Base-by-base conservation (phyloP, 2,888 invertebrate species). In the Noctua pronuba region DNA sequence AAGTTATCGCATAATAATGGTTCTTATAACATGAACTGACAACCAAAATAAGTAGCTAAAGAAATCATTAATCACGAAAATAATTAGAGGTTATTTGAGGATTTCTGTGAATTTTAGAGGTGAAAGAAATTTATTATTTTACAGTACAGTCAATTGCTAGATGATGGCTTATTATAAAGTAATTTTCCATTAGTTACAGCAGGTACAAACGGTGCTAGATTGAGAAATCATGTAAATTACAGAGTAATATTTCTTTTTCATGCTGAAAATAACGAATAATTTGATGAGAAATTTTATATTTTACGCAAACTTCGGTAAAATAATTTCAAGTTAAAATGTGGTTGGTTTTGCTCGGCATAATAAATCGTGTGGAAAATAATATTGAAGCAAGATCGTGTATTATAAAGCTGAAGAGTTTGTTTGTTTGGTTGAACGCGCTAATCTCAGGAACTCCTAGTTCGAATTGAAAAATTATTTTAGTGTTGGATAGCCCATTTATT, bases 31-130 rank as follows among this genome's bases (percentile, higher is more conserved):
- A 35, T 58, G n/a, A 52, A 64, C 31, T 35, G 31, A 41, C 58
- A 49, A 31, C 28, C 16, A 18, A 86, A 77, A 65, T 67, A 60
- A 75, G 75, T n/a, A 73, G 18, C 35, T 18, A 68, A 69, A 80
- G 31, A 35, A 73, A 77, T 74, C 84, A 84, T 84, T 60, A 86
- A 75, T 86, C 86, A 80, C 75, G 13, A 44, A 38, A 35, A 28
- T 80, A 77, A 77, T 81, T 28, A 55, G 31, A 49, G 64, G 73
- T 66, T 73, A 65, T 24, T 0, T 13, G 4, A 64, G 35, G 41
- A 24, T 66, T 86, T 44, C 60, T 44, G 28, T 35, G 69, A 31
- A 71, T 13, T 74, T 73, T 65, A 70, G 11, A 49, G 49, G 74
- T 83, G 18, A 72, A 74, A 71, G 35, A 46, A 77, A 46, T 64